Evolutionary conservation across 2,888 invertebrate species (phyloP).

Genomic region (Hirtodrosophila confusa): DNA sequence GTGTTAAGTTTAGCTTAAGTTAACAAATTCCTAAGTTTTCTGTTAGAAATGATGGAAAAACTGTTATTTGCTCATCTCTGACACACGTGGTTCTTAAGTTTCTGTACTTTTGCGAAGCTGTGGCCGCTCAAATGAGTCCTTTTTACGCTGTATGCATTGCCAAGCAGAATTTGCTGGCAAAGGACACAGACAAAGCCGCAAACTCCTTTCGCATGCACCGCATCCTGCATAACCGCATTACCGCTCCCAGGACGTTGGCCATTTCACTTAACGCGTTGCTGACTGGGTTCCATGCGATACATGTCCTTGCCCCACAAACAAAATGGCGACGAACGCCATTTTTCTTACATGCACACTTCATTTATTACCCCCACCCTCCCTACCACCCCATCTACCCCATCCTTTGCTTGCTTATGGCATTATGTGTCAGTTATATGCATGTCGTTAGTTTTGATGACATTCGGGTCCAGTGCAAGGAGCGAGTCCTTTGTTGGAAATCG

Average conservation of each 20-base stretch:
- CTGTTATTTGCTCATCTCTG: too few relatives aligned
- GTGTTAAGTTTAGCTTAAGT: too few relatives aligned
- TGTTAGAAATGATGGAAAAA: too few relatives aligned
- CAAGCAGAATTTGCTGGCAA: too few relatives aligned
- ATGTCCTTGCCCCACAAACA: conserved; percentile 37
- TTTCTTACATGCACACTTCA: conserved; percentile 72
- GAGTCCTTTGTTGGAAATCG: conserved; percentile 64
- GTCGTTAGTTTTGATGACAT: conserved; percentile 76
- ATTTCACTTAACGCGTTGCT: conserved; percentile 64
- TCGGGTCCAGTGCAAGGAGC: conserved; percentile 35
- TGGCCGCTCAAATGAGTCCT: too few relatives aligned
- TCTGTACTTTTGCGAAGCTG: too few relatives aligned
- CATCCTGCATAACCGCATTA: conserved; percentile 10
- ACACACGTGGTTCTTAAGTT: neutral
- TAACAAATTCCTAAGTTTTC: too few relatives aligned
- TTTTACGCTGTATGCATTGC: too few relatives aligned
- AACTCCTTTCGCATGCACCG: too few relatives aligned
- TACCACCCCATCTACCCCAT: neutral
- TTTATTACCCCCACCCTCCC: conserved; percentile 56
- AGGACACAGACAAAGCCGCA: too few relatives aligned
- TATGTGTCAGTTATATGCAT: conserved; percentile 73
- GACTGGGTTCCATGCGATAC: conserved; percentile 22
- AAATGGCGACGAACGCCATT: conserved; percentile 57
- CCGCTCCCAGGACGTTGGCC: conserved; percentile 44
- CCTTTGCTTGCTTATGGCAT: conserved; percentile 35